Evolutionary conservation across 1,140 invertebrate species (phyloP).

Genomic region (Drosophila watanabei): DNA sequence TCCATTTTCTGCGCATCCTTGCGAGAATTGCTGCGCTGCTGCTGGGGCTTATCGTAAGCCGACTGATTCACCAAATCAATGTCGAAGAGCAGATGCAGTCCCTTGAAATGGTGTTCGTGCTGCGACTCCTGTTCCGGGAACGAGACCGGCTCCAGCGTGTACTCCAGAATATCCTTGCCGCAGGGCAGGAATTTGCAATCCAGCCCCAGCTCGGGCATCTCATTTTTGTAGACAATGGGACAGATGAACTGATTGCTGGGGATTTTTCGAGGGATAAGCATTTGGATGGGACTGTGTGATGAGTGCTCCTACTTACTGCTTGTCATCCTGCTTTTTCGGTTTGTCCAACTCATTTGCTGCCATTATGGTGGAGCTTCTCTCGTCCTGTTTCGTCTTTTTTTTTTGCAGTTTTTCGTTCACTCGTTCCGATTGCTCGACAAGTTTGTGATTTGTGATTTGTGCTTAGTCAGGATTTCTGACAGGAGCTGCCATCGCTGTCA

Average conservation of each 20-base stretch:
- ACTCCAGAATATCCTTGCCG: slow-evolving; percentile 39
- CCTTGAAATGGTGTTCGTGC: slow-evolving; percentile 21
- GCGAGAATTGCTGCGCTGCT: background rate
- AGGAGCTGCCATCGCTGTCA: slow-evolving; percentile 13
- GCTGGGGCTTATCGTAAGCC: slow-evolving; percentile 1
- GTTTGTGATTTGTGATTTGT: slow-evolving; percentile 33
- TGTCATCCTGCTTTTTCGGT: slow-evolving; percentile 4
- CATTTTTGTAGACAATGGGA: slow-evolving; percentile 31
- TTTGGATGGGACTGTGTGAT: background rate
- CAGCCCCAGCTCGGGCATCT: slow-evolving; percentile 28
- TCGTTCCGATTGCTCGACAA: slow-evolving; percentile 19
- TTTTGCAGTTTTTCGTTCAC: background rate
- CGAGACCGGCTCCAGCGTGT: slow-evolving; percentile 18
- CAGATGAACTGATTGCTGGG: slow-evolving; percentile 39
- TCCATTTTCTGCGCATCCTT: slow-evolving; percentile 8
- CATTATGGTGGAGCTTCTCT: slow-evolving; percentile 20
- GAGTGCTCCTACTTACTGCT: slow-evolving; percentile 40
- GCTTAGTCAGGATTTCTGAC: slow-evolving; percentile 35
- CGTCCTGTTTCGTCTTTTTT: background rate
- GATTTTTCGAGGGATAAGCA: background rate
- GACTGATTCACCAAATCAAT: slow-evolving; percentile 43
- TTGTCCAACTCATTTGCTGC: slow-evolving; percentile 14
- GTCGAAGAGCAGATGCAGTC: slow-evolving; percentile 45
- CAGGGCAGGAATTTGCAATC: slow-evolving; percentile 52
- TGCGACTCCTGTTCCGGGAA: slow-evolving; percentile 26